Conservation (phyloP, 2,888 invertebrate genomes). For the Aethes cnicana region DNA sequence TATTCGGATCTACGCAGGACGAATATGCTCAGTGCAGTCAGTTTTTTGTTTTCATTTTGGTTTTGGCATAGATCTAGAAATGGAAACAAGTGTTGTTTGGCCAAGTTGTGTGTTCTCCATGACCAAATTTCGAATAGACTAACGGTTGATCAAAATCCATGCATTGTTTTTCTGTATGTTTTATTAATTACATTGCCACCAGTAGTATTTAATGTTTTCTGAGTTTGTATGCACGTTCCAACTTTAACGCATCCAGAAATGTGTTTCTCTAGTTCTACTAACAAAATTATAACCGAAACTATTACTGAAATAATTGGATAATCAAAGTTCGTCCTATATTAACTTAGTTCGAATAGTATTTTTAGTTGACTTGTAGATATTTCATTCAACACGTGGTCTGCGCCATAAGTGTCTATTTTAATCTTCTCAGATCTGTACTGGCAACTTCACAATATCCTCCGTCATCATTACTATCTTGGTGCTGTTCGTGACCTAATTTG, state of each 20-base stretch:
- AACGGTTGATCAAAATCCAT: not conserved
- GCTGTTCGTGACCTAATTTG: conserved; percentile 24
- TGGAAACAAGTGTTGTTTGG: conserved; percentile 64
- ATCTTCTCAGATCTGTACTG: conserved; percentile 21
- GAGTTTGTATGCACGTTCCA: conserved; percentile 7
- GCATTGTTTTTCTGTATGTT: not conserved
- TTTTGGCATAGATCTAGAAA: conserved; percentile 70
- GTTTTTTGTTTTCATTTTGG: conserved; percentile 74
- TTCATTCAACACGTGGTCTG: conserved; percentile 24
- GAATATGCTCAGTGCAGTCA: conserved; percentile 55
- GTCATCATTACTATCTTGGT: conserved; percentile 20
- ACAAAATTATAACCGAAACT: too few species aligned
- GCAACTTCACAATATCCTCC: conserved; percentile 23
- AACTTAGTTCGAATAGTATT: too few species aligned
- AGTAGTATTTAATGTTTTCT: conserved; percentile 9
- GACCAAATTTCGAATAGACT: conserved; percentile 55
- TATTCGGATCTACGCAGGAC: conserved; percentile 49
- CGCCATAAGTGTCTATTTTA: conserved; percentile 28
- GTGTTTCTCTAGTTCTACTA: too few species aligned
- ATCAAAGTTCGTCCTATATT: too few species aligned
- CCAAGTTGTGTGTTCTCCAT: conserved; percentile 47
- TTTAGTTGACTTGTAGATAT: conserved; percentile 1
- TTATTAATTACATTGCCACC: not conserved
- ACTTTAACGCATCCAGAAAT: not conserved
- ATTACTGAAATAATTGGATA: too few species aligned